Percentiles rank a stretch among this genome's conserved stretches.
Conservation (phyloP, 2,888 invertebrate genomes). For the Melanostoma scalare region DNA sequence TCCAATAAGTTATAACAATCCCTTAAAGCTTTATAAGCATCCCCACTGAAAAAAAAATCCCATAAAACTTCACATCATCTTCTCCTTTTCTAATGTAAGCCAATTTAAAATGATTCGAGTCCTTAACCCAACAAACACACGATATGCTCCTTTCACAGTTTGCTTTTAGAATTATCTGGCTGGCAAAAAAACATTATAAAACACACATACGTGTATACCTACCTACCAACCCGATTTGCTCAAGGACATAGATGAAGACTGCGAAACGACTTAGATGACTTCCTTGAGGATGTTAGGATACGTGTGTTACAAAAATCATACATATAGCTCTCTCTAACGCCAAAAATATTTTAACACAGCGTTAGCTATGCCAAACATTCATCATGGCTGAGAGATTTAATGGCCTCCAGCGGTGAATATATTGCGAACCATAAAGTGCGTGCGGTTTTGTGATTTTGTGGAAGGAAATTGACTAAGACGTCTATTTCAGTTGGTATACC, state of each 20-base stretch:
- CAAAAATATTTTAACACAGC: constrained; percentile 62
- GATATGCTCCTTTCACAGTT: constrained; percentile 10
- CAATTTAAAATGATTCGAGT: no score
- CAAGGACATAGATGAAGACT: constrained; percentile 36
- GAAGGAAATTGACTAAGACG: constrained; percentile 74
- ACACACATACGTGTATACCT: background rate
- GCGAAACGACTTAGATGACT: constrained; percentile 51
- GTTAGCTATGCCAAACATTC: constrained; percentile 73
- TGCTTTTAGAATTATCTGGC: constrained; percentile 52
- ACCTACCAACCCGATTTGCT: background rate
- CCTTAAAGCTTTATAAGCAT: no score
- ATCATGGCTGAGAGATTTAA: constrained; percentile 76
- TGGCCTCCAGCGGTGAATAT: constrained; percentile 74
- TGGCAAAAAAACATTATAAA: constrained; percentile 25
- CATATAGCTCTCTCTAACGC: constrained; percentile 19
- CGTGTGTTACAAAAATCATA: background rate
- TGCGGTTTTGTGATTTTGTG: constrained; percentile 75
- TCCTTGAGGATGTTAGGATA: constrained; percentile 32
- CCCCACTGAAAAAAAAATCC: no score
- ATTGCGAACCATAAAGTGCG: constrained; percentile 75
- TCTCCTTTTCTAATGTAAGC: no score
- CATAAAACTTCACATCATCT: no score
- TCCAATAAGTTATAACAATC: no score
- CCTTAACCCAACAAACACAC: no score
- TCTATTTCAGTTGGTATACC: constrained; percentile 43